phyloP scores from a whole-genome alignment of 2,797 vertebrate species.

The Cirrhinus molitorella region DNA sequence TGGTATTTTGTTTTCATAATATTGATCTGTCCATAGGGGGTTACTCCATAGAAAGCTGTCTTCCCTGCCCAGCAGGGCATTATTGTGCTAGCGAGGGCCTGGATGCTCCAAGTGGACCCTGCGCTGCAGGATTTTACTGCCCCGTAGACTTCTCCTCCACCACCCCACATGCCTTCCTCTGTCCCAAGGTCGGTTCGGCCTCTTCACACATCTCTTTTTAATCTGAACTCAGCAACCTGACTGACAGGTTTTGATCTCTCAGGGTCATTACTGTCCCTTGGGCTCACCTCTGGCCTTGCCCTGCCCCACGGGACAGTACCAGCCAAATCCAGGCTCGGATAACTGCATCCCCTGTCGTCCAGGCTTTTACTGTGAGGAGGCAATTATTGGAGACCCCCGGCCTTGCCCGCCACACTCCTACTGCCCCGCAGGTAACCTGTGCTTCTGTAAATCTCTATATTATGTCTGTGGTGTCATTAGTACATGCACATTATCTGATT shows the following conservation, averaged over 20 bases:
- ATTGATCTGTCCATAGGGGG: constrained; percentile 77
- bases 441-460: neutral
- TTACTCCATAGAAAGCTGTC: constrained; percentile 82
- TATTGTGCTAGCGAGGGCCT: constrained; percentile 85
- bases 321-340: constrained; percentile 84
- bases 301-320: constrained; percentile 88
- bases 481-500: neutral
- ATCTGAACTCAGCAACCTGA: neutral
- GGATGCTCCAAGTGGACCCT: constrained; percentile 80
- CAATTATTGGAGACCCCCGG: constrained; percentile 77
- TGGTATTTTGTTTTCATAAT: neutral
- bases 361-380: constrained; percentile 90
- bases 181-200: constrained; percentile 82
- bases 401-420: constrained; percentile 88
- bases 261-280: constrained; percentile 89
- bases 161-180: constrained; percentile 82
- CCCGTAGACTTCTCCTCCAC: constrained; percentile 82
- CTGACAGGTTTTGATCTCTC: constrained; percentile 40
- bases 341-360: constrained; percentile 85
- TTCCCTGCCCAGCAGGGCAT: constrained; percentile 83
- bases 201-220: neutral
- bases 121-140: constrained; percentile 85
- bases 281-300: constrained; percentile 81
- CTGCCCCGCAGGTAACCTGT: constrained; percentile 83
- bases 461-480: neutral